Conservation (phyloP, 1,140 invertebrate species). For the Procambarus virginalis region DNA sequence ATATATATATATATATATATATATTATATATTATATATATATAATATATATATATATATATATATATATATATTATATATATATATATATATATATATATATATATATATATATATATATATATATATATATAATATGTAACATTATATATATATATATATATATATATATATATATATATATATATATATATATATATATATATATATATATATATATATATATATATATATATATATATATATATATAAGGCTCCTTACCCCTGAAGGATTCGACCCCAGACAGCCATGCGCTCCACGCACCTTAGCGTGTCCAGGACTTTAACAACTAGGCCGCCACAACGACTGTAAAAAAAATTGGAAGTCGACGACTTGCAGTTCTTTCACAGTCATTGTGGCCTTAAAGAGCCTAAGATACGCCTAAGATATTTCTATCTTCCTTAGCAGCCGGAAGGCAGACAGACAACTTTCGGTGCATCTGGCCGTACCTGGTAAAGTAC, state of each 20-base stretch:
- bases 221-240: conserved; percentile 47
- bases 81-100: conserved; percentile 7
- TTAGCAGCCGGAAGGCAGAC: too few species aligned
- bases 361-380: too few species aligned
- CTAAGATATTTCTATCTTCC: too few species aligned
- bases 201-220: conserved; percentile 41
- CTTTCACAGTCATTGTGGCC: too few species aligned
- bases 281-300: too few species aligned
- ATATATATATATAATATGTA: conserved; percentile 3
- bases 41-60: conserved; percentile 45
- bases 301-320: too few species aligned
- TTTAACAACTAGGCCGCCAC: too few species aligned
- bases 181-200: conserved; percentile 30
- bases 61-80: conserved; percentile 35
- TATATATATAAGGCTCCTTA: neutral
- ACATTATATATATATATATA: conserved; percentile 11
- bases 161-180: conserved; percentile 2
- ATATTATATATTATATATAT: conserved; percentile 25
- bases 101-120: conserved; percentile 17
- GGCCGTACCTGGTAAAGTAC: too few species aligned
- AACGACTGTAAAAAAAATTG: too few species aligned
- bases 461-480: too few species aligned
- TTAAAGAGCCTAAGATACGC: too few species aligned
- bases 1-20: conserved; percentile 21
- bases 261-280: too few species aligned